Evolutionary conservation across 2,113 vertebrate species (phyloP).

Genomic region (Pristiophorus japonicus): DNA sequence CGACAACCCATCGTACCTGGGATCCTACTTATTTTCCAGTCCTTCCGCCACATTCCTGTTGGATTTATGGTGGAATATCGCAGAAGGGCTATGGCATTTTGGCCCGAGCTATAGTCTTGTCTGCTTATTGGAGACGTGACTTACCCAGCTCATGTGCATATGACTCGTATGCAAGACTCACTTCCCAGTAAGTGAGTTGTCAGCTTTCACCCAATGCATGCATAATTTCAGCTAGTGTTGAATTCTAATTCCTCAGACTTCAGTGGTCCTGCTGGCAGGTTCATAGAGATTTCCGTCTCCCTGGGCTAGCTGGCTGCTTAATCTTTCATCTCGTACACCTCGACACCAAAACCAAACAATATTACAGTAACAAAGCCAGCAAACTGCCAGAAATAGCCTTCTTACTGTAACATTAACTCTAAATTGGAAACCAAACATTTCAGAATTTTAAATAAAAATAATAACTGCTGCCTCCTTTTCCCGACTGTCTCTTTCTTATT

Average conservation of each 20-base stretch:
- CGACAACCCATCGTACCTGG: neutral
- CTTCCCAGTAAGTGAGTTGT: neutral
- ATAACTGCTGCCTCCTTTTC: neutral
- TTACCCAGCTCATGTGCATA: neutral
- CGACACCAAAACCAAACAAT: neutral
- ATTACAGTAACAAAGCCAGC: neutral
- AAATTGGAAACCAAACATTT: neutral
- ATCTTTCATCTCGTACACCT: neutral
- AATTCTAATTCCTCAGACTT: neutral
- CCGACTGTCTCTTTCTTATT: neutral
- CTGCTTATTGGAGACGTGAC: neutral
- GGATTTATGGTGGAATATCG: neutral
- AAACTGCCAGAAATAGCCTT: neutral
- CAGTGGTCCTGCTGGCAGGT: neutral
- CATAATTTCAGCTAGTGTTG: neutral
- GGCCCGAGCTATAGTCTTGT: neutral
- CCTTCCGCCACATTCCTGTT: neutral
- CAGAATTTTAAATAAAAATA: neutral
- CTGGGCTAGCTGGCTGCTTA: neutral
- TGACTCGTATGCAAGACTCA: neutral
- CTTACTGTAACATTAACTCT: neutral
- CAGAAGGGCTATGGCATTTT: neutral
- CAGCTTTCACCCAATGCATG: neutral
- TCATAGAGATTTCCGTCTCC: neutral
- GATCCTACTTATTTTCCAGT: neutral